These are phyloP conservation scores for Drosophila koepferae DNA, from an alignment of 2,888 invertebrate genomes.

Conservation along the genomic window DNA sequence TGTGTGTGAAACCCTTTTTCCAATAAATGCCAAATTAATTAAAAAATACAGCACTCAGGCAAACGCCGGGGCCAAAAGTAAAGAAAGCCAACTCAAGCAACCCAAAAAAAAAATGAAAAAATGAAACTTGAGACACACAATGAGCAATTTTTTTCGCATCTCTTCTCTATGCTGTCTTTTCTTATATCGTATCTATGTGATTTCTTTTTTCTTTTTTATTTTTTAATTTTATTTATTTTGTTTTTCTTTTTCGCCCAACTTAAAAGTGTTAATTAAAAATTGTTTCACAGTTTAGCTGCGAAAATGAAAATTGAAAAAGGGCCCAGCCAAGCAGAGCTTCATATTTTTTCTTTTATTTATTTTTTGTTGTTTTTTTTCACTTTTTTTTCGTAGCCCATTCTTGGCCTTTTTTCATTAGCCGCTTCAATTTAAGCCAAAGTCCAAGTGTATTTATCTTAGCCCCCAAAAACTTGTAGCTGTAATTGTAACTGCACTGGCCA, in stretches of 20 bases:
- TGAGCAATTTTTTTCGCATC: conserved; percentile 57
- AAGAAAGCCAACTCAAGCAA: conserved; percentile 73
- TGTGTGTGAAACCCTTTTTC: conserved; percentile 67
- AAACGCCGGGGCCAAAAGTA: conserved; percentile 65
- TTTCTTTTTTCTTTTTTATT: conserved; percentile 3
- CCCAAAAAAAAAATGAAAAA: conserved; percentile 40
- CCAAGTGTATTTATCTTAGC: conserved; percentile 81
- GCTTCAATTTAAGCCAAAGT: conserved; percentile 66
- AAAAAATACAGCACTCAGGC: conserved; percentile 76
- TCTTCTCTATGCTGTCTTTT: conserved; percentile 55
- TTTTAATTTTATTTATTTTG: conserved; percentile 45
- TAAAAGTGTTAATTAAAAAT: conserved; percentile 83
- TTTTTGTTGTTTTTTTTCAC: conserved; percentile 22
- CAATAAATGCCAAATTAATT: conserved; percentile 82
- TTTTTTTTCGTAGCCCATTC: conserved; percentile 21
- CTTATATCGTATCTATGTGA: conserved; percentile 39
- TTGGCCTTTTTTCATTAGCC: conserved; percentile 68
- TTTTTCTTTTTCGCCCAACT: conserved; percentile 61
- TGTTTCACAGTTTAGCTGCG: conserved; percentile 83
- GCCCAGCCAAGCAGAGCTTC: conserved; percentile 56
- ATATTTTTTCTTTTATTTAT: conserved; percentile 48
- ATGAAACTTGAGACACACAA: conserved; percentile 72
- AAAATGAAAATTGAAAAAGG: conserved; percentile 83
- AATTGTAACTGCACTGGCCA: conserved; percentile 56
- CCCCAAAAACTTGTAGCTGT: conserved; percentile 67